Percentiles rank a stretch among this genome's conserved stretches.
phyloP scores from a whole-genome alignment of 2,888 invertebrate species.

The Dioctria linearis region DNA sequence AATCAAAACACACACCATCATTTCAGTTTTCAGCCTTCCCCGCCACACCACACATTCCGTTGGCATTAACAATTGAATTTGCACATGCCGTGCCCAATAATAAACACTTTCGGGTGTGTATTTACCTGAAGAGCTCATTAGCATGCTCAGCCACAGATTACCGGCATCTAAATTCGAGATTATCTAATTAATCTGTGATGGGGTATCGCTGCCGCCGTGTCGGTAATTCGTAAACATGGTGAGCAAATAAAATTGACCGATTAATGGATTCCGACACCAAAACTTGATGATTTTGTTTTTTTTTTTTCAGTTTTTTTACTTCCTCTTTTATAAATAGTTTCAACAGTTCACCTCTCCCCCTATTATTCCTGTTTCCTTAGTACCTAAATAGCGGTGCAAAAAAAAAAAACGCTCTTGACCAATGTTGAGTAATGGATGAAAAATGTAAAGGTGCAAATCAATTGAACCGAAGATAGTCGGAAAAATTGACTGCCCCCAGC shows the following conservation, averaged over 20 bases:
- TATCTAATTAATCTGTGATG: constrained; percentile 41
- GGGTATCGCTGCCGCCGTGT: not conserved
- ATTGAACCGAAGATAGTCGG: not conserved
- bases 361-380: not conserved
- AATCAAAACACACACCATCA: too few species aligned
- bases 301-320: too few species aligned
- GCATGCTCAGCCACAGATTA: constrained; percentile 46
- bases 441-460: not conserved
- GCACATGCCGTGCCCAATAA: constrained; percentile 43
- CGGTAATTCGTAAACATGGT: constrained; percentile 9
- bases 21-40: too few species aligned
- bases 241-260: constrained; percentile 3
- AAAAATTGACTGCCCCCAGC: not conserved
- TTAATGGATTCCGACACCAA: not conserved
- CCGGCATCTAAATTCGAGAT: constrained; percentile 40
- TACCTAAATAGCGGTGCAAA: not conserved
- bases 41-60: not conserved
- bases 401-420: too few species aligned
- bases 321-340: too few species aligned
- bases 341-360: not conserved
- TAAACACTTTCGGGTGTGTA: constrained; percentile 48
- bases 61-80: constrained; percentile 31
- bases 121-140: constrained; percentile 40
- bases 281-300: not conserved
- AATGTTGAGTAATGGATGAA: not conserved